Evolutionary conservation across 2,797 vertebrate species (phyloP), one percentile per base, ranked within the genome.

Genomic region (Garrulus glandarius): DNA sequence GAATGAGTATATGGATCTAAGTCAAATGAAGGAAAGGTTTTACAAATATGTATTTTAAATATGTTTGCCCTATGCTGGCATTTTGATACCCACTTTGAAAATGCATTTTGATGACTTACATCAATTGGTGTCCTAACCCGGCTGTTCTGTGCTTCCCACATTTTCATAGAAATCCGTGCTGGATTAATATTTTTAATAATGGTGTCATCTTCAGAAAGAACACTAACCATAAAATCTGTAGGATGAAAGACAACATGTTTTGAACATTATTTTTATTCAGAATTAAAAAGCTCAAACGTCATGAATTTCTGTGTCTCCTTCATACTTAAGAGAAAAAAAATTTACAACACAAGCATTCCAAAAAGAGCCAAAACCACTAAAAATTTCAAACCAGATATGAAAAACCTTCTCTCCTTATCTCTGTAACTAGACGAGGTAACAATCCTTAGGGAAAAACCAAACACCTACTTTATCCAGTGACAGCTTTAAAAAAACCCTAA

Each of bases 211-310:
- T 99, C 99, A 70, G 99, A 99, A 94, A 99, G 89, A 89, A 99
- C 98, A 39, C 97, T 98, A 94, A 99, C 98, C 56, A 98, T 97
- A 97, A 99, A 99, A 95, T 98, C 99, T 99, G 96, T 84, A 34
- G 78, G 47, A 86, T 15, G 36, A 95, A 90, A 91, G 53, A 61
- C 74, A 94, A 79, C 12, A 49, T 24, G 65, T 80, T 84, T 65
- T 72, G 9, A 91, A 24, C 9, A 55, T 75, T 49, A 76, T 89
- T 92, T 63, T 74, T 46, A 77, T 55, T 64, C 24, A 85, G 23
- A 57, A 81, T 55, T 65, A 80, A 77, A 34, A 49, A 10, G 10
- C 27, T 13, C 5, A 46, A 68, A 61, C 10, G 24, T 64, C 13
- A 44, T 26, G 5, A 43, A 86, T 44, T 79, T 61, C 57, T 69